Evolutionary conservation across 1,140 invertebrate genomes (phyloP).

Genomic region (Drosophila santomea): DNA sequence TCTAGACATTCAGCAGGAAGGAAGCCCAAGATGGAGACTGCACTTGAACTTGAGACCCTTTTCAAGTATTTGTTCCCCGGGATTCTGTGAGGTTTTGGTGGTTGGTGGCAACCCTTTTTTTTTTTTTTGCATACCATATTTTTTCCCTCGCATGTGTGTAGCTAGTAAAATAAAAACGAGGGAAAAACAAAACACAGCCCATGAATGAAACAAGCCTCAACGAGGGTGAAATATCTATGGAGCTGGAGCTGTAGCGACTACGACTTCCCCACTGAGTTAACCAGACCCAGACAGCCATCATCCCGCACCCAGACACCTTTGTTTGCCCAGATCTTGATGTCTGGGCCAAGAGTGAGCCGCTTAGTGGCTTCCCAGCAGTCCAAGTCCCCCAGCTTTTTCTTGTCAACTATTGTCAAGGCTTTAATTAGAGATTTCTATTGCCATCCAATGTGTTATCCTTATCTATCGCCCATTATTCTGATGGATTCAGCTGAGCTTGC

Average conservation of each 20-base stretch:
- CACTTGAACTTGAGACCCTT: slow-evolving; percentile 58
- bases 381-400: not conserved
- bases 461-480: slow-evolving; percentile 39
- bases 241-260: not conserved
- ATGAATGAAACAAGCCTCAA: slow-evolving; percentile 51
- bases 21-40: slow-evolving; percentile 54
- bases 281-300: slow-evolving; percentile 29
- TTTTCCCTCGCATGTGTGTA: slow-evolving; percentile 34
- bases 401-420: slow-evolving; percentile 54
- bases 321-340: slow-evolving; percentile 57
- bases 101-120: slow-evolving; percentile 43
- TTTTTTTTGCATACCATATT: slow-evolving; percentile 7
- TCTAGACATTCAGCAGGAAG: slow-evolving; percentile 49
- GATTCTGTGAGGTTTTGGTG: slow-evolving; percentile 48
- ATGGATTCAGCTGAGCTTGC: slow-evolving; percentile 50
- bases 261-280: slow-evolving; percentile 22
- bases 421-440: slow-evolving; percentile 58
- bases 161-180: slow-evolving; percentile 20
- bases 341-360: slow-evolving; percentile 49
- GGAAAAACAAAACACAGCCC: slow-evolving; percentile 31
- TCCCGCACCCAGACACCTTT: slow-evolving; percentile 49
- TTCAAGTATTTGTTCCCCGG: slow-evolving; percentile 28
- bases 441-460: slow-evolving; percentile 13
- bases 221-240: slow-evolving; percentile 38
- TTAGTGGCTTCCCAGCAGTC: slow-evolving; percentile 36